Conservation (phyloP, 2,888 invertebrate species). For the Allophyes oxyacanthae region DNA sequence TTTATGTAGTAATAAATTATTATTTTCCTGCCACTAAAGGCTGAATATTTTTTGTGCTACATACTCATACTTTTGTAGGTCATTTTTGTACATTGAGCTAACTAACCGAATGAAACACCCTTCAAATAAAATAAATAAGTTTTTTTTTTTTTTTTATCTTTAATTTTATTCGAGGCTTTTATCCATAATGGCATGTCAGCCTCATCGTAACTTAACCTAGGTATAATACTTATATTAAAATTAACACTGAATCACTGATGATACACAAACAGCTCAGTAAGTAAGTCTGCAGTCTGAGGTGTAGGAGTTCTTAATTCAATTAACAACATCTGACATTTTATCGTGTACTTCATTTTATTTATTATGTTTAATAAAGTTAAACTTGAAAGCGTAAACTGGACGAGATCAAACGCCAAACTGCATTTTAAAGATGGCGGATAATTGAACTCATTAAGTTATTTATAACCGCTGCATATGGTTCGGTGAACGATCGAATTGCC, state of each 20-base stretch:
- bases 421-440: slow-evolving; percentile 71
- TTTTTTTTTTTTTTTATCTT: no score
- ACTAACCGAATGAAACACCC: neutral
- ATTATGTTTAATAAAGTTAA: slow-evolving; percentile 27
- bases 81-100: no score
- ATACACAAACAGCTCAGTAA: no score
- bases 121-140: neutral
- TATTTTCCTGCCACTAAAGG: neutral
- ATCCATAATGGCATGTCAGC: no score
- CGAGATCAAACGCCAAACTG: slow-evolving; percentile 61
- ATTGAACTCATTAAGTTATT: slow-evolving; percentile 80
- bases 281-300: no score
- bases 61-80: no score
- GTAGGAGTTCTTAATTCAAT: slow-evolving; percentile 24
- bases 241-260: no score
- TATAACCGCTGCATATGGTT: slow-evolving; percentile 72
- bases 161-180: no score
- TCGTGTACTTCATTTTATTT: slow-evolving; percentile 17
- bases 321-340: slow-evolving; percentile 8
- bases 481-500: slow-evolving; percentile 68
- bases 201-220: no score
- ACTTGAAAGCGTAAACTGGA: slow-evolving; percentile 43
- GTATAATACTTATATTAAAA: no score
- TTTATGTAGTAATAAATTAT: neutral
- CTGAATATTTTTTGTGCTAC: no score